Percentiles rank a stretch among this genome's conserved stretches.
phyloP scores from a whole-genome alignment of 1,140 invertebrate genomes.

The Delia radicum region DNA sequence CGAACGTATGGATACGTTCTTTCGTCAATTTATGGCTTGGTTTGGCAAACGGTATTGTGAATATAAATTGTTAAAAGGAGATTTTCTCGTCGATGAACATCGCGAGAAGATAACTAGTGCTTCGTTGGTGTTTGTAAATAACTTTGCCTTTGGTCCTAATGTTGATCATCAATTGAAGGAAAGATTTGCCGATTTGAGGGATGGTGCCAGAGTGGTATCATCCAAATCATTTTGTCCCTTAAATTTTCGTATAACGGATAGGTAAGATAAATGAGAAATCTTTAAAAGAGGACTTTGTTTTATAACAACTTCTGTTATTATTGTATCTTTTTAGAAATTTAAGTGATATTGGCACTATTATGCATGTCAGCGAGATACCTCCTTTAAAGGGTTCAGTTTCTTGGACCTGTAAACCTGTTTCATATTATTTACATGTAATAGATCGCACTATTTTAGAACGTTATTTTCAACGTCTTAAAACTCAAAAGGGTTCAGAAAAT shows the following conservation, averaged over 20 bases:
- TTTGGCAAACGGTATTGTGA: constrained; percentile 92
- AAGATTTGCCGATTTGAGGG: constrained; percentile 92
- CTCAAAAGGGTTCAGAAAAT: constrained; percentile 75
- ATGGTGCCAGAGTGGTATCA: constrained; percentile 95
- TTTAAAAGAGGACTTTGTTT: not conserved
- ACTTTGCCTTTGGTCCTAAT: constrained; percentile 96
- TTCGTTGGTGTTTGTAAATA: constrained; percentile 97
- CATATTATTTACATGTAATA: constrained; percentile 96
- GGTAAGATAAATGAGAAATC: too few species aligned
- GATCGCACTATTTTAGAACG: constrained; percentile 94
- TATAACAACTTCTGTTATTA: not conserved
- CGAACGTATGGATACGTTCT: constrained; percentile 86
- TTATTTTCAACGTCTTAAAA: constrained; percentile 90
- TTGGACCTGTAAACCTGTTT: constrained; percentile 97
- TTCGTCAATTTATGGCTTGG: constrained; percentile 94
- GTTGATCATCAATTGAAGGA: constrained; percentile 97
- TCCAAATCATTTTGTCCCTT: constrained; percentile 97
- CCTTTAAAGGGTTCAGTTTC: constrained; percentile 93
- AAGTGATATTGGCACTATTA: constrained; percentile 95
- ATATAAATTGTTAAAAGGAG: constrained; percentile 89
- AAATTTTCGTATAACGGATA: constrained; percentile 95
- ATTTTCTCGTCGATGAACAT: constrained; percentile 89
- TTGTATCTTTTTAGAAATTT: constrained; percentile 58
- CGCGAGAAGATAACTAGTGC: constrained; percentile 89
- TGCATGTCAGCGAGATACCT: constrained; percentile 95